Evolutionary conservation across 1,140 invertebrate species (phyloP), one percentile per base, ranked within the genome.

Genomic region (Agrypnia vestita): DNA sequence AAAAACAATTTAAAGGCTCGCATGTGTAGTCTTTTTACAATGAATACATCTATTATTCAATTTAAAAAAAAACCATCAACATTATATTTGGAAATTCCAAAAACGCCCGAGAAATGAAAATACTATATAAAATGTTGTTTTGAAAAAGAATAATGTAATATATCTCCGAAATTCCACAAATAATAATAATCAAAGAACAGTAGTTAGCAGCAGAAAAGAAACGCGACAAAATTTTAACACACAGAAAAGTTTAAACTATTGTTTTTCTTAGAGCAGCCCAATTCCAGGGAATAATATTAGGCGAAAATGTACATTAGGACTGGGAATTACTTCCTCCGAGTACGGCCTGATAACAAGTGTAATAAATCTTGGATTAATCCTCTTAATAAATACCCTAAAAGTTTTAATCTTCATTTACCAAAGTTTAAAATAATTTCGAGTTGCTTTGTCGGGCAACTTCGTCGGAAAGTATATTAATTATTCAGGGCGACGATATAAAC

Each of bases 361-460:
- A 73, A 73, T 73, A 55, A 73, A 73, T 73, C 49, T 73, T 15
- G 47, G 25, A 73, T 73, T 51, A 73, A 53, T 73, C 47, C 69
- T 73, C 69, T 73, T 73, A 73, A 73, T 73, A 73, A 73, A 73
- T 73, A 73, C 51, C 21, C 25, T 25, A 53, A 73, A 73, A 53
- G 47, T 73, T 73, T 73, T 55, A 73, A 73, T 55, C 69, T 73
- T 9, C 47, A 73, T 55, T 73, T 19, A 15, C 15, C 47, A 11
- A 73, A 73, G 47, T 73, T 10, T 35, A 73, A 49, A 73, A 73
- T 73, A 25, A 73, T 73, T 55, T 73, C 21, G 19, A n/a, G 11
- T n/a, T 73, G 47, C 49, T 73, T 55, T 53, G 49, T 55, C 4
- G 25, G 9, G 51, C 15, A 73, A 44, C 15, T 69, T 49, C 64